Conservation (phyloP, 2,888 invertebrate species). For the Subacronicta megacephala region DNA sequence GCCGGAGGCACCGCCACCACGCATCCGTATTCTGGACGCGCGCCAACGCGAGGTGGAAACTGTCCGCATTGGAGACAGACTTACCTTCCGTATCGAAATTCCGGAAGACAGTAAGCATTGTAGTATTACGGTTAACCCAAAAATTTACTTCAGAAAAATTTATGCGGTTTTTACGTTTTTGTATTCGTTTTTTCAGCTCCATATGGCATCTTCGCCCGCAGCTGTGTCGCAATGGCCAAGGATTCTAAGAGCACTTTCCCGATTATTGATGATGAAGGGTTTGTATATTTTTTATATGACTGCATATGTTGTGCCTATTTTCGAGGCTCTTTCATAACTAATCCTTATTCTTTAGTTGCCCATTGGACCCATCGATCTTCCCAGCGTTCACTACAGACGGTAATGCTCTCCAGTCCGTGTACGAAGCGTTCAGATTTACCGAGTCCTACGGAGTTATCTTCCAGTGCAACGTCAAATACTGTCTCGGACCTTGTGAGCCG, state of each 20-base stretch:
- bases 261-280: conserved; percentile 98
- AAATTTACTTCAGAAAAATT: conserved; percentile 2
- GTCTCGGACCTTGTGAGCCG: conserved; percentile 97
- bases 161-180: conserved; percentile 15
- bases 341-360: conserved; percentile 90
- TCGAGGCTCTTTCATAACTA: not conserved
- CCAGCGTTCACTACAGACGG: conserved; percentile 97
- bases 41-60: conserved; percentile 97
- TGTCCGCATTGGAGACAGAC: conserved; percentile 97
- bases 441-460: conserved; percentile 99
- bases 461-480: conserved; percentile 99
- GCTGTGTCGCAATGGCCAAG: conserved; percentile 99
- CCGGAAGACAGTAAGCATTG: conserved; percentile 96
- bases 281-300: conserved; percentile 55
- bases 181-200: conserved; percentile 91
- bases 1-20: conserved; percentile 98
- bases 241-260: conserved; percentile 98
- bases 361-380: conserved; percentile 97
- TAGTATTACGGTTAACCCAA: conserved; percentile 10
- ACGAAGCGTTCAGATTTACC: conserved; percentile 98
- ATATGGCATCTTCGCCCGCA: conserved; percentile 98
- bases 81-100: conserved; percentile 98
- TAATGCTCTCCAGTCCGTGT: conserved; percentile 96
- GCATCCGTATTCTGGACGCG: conserved; percentile 96
- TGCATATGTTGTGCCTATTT: no score